Evolutionary conservation across 2,797 vertebrate genomes (phyloP).

Genomic region (Rhinoraja longicauda): DNA sequence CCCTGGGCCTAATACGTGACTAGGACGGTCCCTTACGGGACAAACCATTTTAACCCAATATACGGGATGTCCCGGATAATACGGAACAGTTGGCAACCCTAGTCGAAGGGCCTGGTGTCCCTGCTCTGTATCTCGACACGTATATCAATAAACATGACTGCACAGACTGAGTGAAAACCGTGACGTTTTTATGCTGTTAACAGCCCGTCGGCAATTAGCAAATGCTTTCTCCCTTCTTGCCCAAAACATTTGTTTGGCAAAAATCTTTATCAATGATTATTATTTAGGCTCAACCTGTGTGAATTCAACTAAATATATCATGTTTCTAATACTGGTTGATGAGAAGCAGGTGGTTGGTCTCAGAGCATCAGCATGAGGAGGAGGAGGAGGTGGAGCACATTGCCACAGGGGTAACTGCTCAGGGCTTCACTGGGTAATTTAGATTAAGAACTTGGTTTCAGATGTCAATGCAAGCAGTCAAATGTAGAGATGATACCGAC

Average conservation of each 20-base stretch:
- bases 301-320: neutral
- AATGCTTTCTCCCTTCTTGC: neutral
- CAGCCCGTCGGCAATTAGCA: neutral
- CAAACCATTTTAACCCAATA: too few species aligned
- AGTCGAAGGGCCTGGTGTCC: too few species aligned
- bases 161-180: too few species aligned
- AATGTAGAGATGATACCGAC: neutral
- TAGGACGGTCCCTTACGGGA: too few species aligned
- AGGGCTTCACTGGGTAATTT: neutral
- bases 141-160: too few species aligned
- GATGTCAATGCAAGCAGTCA: neutral
- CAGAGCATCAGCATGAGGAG: neutral
- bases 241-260: neutral
- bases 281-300: neutral
- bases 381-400: too few species aligned
- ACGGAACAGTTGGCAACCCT: too few species aligned
- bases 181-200: neutral
- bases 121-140: too few species aligned
- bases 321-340: neutral
- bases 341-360: too few species aligned
- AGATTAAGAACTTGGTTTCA: neutral
- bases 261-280: neutral
- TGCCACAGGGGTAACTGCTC: neutral
- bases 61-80: too few species aligned
- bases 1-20: too few species aligned